Percentiles rank a stretch among this genome's conserved stretches.
Evolutionary conservation across 1,140 invertebrate species (phyloP).

Genomic region (Drosophila ogumai): DNA sequence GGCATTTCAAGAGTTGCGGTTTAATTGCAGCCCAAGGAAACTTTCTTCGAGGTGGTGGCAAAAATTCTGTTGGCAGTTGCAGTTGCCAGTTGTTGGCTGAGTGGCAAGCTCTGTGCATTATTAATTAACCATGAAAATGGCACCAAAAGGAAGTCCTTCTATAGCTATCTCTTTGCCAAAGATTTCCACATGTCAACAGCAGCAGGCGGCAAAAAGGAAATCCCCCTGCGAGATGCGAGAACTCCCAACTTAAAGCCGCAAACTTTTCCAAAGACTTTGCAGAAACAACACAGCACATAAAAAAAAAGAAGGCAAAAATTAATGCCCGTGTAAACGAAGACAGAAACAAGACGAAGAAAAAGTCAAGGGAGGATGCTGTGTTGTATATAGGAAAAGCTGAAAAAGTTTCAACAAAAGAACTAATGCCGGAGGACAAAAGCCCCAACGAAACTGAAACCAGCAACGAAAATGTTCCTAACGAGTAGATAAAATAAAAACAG

Average conservation of each 20-base stretch:
- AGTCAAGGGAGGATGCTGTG: background rate
- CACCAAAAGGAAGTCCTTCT: slow-evolving; percentile 14
- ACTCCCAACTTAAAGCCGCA: slow-evolving; percentile 40
- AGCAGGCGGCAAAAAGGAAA: slow-evolving; percentile 43
- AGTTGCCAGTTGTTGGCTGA: slow-evolving; percentile 16
- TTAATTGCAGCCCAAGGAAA: slow-evolving; percentile 45
- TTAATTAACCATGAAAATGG: slow-evolving; percentile 70
- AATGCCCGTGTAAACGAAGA: slow-evolving; percentile 66
- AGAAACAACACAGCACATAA: background rate
- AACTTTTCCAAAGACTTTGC: slow-evolving; percentile 49
- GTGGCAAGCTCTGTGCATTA: slow-evolving; percentile 60
- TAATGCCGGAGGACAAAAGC: slow-evolving; percentile 49
- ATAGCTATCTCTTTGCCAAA: slow-evolving; percentile 10
- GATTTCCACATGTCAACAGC: slow-evolving; percentile 54
- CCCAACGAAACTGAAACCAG: slow-evolving; percentile 50
- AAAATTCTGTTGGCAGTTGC: slow-evolving; percentile 45
- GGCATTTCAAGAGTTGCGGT: slow-evolving; percentile 49
- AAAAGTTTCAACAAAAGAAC: slow-evolving; percentile 59
- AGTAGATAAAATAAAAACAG: slow-evolving; percentile 62
- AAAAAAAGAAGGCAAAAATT: slow-evolving; percentile 52
- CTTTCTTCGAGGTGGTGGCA: slow-evolving; percentile 28
- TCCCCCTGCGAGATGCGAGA: slow-evolving; percentile 18
- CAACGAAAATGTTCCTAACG: slow-evolving; percentile 60
- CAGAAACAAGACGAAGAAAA: slow-evolving; percentile 14
- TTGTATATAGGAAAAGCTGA: slow-evolving; percentile 39